Base-by-base conservation (phyloP, 2,888 invertebrate species). In the Desoria tigrina region DNA sequence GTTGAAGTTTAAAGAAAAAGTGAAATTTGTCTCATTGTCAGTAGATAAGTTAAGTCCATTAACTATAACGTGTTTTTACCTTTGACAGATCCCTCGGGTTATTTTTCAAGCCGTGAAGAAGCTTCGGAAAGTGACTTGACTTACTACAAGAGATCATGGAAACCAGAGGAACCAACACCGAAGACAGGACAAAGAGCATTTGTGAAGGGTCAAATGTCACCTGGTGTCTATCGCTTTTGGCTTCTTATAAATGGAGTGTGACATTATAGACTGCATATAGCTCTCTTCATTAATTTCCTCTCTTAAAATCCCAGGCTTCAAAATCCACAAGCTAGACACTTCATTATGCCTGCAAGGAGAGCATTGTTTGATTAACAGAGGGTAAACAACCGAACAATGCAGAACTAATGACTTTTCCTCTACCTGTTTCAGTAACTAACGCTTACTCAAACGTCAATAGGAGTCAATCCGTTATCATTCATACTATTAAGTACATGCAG, bases 11-110 rank as follows among this genome's bases (percentile, higher is more conserved):
- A 42, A 18, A 57, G 42, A 27, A 61, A 60, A 59, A 65, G 60
- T 53, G 65, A 65, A 65, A 65, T 65, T 65, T 65, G 55, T 65
- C 60, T 60, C 60, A 32, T 57, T 57, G 42, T 37, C 56, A 37
- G 42, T 57, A 51, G 51, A 51, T 51, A 51, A 51, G 24, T 51
- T 51, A 51, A 51, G 26, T 51, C 51, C 51, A 51, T 51, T 51
- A 51, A 51, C 51, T 51, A 51, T 16, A 16, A 51, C 26, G 51
- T 51, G 51, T 51, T 51, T 45, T 51, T 51, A 51, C 51, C 51
- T 24, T 26, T 51, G 51, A 51, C 51, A 51, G 26, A 26, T 14
- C 26, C 51, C 51, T 51, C 9, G 23, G 51, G 51, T 18, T 51
- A 24, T 51, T 51, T 51, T 51, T 45, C 45, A 45, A 18, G 45